Percentiles rank a stretch among this genome's conserved stretches.
Conservation (phyloP, 2,888 invertebrate genomes). For the Melanostoma mellinum region DNA sequence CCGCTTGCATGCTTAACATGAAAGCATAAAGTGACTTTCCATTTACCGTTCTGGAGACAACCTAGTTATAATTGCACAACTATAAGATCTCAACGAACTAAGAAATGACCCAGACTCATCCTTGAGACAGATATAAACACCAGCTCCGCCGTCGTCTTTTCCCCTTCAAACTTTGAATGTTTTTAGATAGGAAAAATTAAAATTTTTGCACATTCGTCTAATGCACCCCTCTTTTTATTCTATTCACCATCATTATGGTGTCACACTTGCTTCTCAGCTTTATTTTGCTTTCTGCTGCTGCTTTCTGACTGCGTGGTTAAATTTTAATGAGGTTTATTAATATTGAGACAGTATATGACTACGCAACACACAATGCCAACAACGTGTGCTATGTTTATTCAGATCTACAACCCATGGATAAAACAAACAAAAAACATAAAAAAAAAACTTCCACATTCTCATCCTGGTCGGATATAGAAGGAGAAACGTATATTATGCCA, state of each 20-base stretch:
- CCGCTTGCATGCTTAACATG: constrained; percentile 3
- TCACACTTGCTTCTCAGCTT: neutral
- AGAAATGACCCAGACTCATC: constrained; percentile 50
- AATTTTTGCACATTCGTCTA: neutral
- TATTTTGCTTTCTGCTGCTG: neutral
- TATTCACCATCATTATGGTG: constrained; percentile 30
- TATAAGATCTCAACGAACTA: constrained; percentile 39
- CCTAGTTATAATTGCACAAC: constrained; percentile 38
- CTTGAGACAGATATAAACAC: constrained; percentile 57
- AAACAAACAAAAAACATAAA: no score
- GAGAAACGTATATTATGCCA: constrained; percentile 14
- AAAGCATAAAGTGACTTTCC: constrained; percentile 14
- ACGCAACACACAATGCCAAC: constrained; percentile 34
- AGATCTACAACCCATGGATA: neutral
- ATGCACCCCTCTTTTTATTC: constrained; percentile 1
- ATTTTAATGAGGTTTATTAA: constrained; percentile 72
- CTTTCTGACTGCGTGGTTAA: constrained; percentile 49
- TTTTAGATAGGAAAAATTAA: constrained; percentile 28
- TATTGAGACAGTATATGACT: constrained; percentile 46
- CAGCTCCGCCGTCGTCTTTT: neutral
- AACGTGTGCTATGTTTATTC: neutral
- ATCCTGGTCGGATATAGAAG: no score
- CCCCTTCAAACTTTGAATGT: constrained; percentile 4
- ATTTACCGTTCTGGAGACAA: constrained; percentile 8
- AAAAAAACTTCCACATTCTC: constrained; percentile 1